Evolutionary conservation across 2,113 vertebrate genomes (phyloP).

Genomic region (Dromas ardeola): DNA sequence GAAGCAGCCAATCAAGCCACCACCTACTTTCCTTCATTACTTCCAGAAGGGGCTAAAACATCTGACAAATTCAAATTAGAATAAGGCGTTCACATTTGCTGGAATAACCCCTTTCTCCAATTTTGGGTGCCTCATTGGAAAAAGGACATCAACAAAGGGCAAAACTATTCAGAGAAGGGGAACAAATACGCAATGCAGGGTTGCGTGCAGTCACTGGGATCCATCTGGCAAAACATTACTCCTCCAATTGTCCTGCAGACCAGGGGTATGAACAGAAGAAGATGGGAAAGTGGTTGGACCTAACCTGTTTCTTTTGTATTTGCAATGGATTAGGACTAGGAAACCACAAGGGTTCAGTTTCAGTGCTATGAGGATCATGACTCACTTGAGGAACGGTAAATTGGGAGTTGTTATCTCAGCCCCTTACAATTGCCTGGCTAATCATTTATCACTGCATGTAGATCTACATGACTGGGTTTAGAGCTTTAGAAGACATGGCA

Average conservation of each 20-base stretch:
- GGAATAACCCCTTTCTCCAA: not conserved
- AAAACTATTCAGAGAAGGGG: not conserved
- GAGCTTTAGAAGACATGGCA: not conserved
- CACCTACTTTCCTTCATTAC: not conserved
- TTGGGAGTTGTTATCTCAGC: not conserved
- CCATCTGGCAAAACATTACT: not conserved
- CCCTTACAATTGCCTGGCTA: not conserved
- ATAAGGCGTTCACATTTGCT: not conserved
- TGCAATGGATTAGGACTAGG: not conserved
- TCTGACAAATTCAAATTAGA: not conserved
- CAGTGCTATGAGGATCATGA: not conserved
- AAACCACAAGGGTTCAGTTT: not conserved
- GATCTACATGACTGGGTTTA: not conserved
- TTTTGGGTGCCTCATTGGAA: not conserved
- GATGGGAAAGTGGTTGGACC: not conserved
- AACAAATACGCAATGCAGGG: not conserved
- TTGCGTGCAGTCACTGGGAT: not conserved
- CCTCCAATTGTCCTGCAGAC: not conserved
- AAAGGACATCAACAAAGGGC: not conserved
- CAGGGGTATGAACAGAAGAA: not conserved
- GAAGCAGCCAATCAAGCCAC: not conserved
- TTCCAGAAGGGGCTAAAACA: not conserved
- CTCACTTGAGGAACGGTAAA: not conserved
- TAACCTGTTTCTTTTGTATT: not conserved
- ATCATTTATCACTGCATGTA: not conserved